phyloP scores from a whole-genome alignment of 2,888 invertebrate species.

The Hemicrepidius hirtus region DNA sequence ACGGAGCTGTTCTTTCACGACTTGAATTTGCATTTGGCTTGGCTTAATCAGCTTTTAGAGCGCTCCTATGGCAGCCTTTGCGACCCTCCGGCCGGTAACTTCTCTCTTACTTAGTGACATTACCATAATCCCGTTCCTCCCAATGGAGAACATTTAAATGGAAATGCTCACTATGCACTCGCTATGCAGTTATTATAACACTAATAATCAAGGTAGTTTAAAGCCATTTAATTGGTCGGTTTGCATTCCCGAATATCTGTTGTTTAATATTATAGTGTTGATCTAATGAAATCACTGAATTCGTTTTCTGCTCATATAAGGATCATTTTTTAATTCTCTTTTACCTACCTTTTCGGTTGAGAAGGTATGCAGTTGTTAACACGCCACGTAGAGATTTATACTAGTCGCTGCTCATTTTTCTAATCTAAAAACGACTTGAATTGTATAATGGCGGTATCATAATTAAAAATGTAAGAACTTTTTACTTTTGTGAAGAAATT shows the following conservation, averaged over 20 bases:
- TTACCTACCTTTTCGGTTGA: no score
- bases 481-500: no score
- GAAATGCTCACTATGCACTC: constrained; percentile 60
- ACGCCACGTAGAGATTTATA: no score
- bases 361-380: no score
- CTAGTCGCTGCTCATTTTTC: no score
- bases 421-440: no score
- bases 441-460: no score
- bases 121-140: constrained; percentile 62
- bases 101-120: constrained; percentile 61
- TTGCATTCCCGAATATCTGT: constrained; percentile 44
- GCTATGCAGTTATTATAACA: constrained; percentile 63
- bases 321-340: background rate
- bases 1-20: constrained; percentile 61
- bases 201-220: constrained; percentile 66
- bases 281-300: constrained; percentile 35
- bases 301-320: background rate
- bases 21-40: constrained; percentile 62
- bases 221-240: constrained; percentile 62
- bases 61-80: constrained; percentile 59
- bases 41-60: constrained; percentile 63
- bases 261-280: constrained; percentile 29
- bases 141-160: constrained; percentile 62
- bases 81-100: constrained; percentile 59
- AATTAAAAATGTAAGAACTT: no score